Evolutionary conservation across 2,797 vertebrate genomes (phyloP), one percentile per base, ranked within the genome.

Genomic region (Chelmon rostratus): DNA sequence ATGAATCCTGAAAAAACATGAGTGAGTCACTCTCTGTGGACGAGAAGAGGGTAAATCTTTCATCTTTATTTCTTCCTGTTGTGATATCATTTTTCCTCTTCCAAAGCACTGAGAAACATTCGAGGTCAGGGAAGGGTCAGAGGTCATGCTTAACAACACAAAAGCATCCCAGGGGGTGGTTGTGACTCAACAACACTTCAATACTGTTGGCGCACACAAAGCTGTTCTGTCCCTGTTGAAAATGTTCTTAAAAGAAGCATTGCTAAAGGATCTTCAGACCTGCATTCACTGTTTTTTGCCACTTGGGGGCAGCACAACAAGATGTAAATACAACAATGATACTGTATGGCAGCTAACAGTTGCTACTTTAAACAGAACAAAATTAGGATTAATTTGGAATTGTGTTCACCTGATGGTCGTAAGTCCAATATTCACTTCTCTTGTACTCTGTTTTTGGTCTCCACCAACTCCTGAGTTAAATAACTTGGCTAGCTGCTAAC

Each of bases 11-110:
- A 46, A 4, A 2, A 64, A 40, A 73, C 68, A 31, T 8, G 16
- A 66, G 21, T 37, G 8, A 38, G 16, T 66, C 18, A 19, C 7
- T 54, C 7, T 54, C 44, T 38, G 49, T 10, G 63, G 44, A 49
- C 75, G 50, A 7, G 4, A 56, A n/a, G n/a, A n/a, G n/a, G n/a
- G n/a, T n/a, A n/a, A n/a, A n/a, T 73, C 12, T 75, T 69, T 47
- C 1, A 68, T 59, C 64, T 68, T 40, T 50, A 73, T 80, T 74
- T 80, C 78, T 82, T 83, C 81, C 85, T 81, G 71, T 76, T 75
- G 79, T 5, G 8, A 49, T 75, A 64, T 71, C 66, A 13, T 40
- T 65, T 65, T 88, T 1, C 71, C 50, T 73, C 52, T 42, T 28
- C 37, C 9, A 16, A 6, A n/a, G 1, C 7, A 18, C 15, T 64